Evolutionary conservation across 2,797 vertebrate species (phyloP).

Genomic region (Scomberomorus guttatus): DNA sequence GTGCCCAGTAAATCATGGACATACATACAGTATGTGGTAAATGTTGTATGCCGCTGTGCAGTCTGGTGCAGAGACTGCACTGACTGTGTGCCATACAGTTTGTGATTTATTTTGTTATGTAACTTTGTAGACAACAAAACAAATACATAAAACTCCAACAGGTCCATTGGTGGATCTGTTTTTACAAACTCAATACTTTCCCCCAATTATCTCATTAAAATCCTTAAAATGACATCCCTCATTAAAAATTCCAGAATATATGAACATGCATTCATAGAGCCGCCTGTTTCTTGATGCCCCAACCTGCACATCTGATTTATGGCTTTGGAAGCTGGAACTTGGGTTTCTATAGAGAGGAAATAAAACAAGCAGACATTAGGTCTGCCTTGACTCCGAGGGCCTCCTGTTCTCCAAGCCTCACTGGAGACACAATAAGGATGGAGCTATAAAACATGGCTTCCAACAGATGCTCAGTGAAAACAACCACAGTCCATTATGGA

Average conservation of each 20-base stretch:
- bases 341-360: conserved; percentile 50
- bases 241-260: too few relatives aligned
- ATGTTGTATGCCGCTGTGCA: conserved; percentile 14
- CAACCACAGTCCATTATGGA: conserved; percentile 79
- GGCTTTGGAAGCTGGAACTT: conserved; percentile 20
- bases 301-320: conserved; percentile 35
- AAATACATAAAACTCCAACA: neutral
- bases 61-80: conserved; percentile 9
- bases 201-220: too few relatives aligned
- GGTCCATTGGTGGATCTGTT: neutral
- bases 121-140: neutral
- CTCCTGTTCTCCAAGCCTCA: conserved; percentile 50
- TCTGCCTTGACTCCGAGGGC: conserved; percentile 42
- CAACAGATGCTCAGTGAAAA: conserved; percentile 77
- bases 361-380: conserved; percentile 46
- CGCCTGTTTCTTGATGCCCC: neutral
- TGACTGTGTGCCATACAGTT: neutral
- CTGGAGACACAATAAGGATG: conserved; percentile 67
- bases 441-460: conserved; percentile 75
- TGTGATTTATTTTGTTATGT: conserved; percentile 31
- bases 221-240: too few relatives aligned
- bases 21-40: neutral
- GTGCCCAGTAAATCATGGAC: conserved; percentile 49
- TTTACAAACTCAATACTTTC: neutral
- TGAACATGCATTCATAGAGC: neutral